Base-by-base conservation (phyloP, 1,140 invertebrate genomes). In the Ceratina japonica region DNA sequence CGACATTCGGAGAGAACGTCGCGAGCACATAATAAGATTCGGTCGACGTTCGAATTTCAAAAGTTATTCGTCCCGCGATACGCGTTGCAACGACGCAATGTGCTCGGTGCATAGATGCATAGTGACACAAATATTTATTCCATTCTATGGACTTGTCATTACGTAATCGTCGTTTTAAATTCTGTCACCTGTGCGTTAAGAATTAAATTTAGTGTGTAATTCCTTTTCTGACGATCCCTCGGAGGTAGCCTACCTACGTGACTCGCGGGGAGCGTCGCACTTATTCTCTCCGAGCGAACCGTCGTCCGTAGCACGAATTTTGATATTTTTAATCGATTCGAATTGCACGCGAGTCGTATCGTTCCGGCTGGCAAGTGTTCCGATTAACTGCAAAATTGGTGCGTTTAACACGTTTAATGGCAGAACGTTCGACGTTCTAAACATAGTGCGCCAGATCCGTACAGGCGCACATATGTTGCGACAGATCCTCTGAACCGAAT, bases 161-260 rank as follows among this genome's bases (percentile, higher is more conserved):
- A 86, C 58, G 65, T 86, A 86, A 86, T 85, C 62, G 22, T 51
- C 62, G 73, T 76, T 73, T 74, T 24, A 84, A 82, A 85, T 76
- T 27, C 74, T 75, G 63, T 73, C 61, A 69, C 10, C 56, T 65
- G 15, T 20, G 27, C 24, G 31, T 49, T 27, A 44, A 16, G 7
- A 69, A 27, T 51, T 70, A 31, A 61, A 65, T 75, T 61, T 64
- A 20, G 54, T 22, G 15, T 24, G 20, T 56, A 44, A 16, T 73
- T 20, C 24, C 7, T 20, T 20, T 66, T 64, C 15, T 52, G n/a
- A 69, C 18, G 15, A 44, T 52, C 73, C 20, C 20, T 16, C 31
- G 27, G 70, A 51, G 8, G 27, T 22, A 61, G 13, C 24, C 24
- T n/a, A 27, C 3, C 15, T 63, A 64, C 24, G 24, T 12, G 37